Evolutionary conservation across 2,888 invertebrate species (phyloP).

Genomic region (Drosophila vallismaia): DNA sequence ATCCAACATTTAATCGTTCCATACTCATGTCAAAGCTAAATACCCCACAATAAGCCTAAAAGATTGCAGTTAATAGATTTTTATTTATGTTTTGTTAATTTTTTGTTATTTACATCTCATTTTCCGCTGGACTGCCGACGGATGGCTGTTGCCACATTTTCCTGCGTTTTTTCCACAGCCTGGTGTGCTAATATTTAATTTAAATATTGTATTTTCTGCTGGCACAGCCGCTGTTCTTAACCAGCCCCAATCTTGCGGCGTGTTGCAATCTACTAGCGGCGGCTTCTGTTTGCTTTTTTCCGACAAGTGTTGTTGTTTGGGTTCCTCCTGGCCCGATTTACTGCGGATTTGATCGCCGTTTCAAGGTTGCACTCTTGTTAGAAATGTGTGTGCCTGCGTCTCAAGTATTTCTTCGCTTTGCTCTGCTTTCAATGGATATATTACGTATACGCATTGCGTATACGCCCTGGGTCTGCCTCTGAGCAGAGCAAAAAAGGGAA

Average conservation of each 20-base stretch:
- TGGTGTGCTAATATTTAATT: slow-evolving; percentile 76
- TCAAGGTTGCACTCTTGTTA: slow-evolving; percentile 62
- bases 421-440: slow-evolving; percentile 29
- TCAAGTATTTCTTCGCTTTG: slow-evolving; percentile 53
- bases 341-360: slow-evolving; percentile 49
- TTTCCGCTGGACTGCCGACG: slow-evolving; percentile 53
- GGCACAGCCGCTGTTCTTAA: slow-evolving; percentile 56
- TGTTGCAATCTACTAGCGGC: slow-evolving; percentile 59
- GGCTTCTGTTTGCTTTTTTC: slow-evolving; percentile 47
- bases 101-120: slow-evolving; percentile 38
- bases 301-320: slow-evolving; percentile 31
- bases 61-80: slow-evolving; percentile 64
- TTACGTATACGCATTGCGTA: slow-evolving; percentile 66
- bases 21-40: slow-evolving; percentile 72
- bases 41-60: slow-evolving; percentile 57
- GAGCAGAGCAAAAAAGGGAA: no score
- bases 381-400: slow-evolving; percentile 40
- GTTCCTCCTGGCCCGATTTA: slow-evolving; percentile 18
- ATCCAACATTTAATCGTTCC: slow-evolving; percentile 29
- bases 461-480: slow-evolving; percentile 31
- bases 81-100: slow-evolving; percentile 21
- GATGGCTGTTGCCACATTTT: slow-evolving; percentile 61
- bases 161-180: slow-evolving; percentile 34
- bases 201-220: slow-evolving; percentile 67
- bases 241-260: slow-evolving; percentile 62